Percentiles rank a stretch among this genome's conserved stretches.
Evolutionary conservation across 1,140 invertebrate genomes (phyloP).

Genomic region (Cardiocondyla obscurior): DNA sequence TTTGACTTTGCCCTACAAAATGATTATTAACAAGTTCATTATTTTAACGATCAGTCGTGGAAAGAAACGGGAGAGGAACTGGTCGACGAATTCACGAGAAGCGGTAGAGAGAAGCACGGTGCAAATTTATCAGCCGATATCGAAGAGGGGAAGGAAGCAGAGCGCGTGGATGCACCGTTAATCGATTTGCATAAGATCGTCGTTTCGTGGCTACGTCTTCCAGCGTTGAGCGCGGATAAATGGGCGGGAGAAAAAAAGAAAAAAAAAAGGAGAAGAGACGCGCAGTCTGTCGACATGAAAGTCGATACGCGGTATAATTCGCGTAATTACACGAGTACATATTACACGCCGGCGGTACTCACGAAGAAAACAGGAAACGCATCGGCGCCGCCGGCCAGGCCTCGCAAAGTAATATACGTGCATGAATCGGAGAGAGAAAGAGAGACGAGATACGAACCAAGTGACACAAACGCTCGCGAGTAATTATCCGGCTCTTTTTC

Average conservation of each 20-base stretch:
- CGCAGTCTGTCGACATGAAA: slow-evolving; percentile 3
- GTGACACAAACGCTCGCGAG: slow-evolving; percentile 33
- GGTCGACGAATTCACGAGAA: slow-evolving; percentile 15
- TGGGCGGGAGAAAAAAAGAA: slow-evolving; percentile 60
- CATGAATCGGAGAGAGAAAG: not conserved
- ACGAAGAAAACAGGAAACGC: slow-evolving; percentile 60
- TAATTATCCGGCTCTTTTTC: not conserved
- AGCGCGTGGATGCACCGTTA: slow-evolving; percentile 66
- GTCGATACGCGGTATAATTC: slow-evolving; percentile 47
- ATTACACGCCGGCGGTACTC: slow-evolving; percentile 37
- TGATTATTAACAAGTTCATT: slow-evolving; percentile 54
- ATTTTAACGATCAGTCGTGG: slow-evolving; percentile 35
- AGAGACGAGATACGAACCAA: slow-evolving; percentile 12
- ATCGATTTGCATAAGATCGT: slow-evolving; percentile 69
- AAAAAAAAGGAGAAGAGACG: not conserved
- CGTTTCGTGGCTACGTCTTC: slow-evolving; percentile 20
- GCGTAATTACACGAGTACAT: slow-evolving; percentile 60
- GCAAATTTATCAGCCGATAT: slow-evolving; percentile 68
- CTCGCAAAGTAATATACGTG: not conserved
- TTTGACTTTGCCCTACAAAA: slow-evolving; percentile 15
- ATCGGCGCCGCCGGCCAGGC: not conserved
- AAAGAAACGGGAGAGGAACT: not conserved
- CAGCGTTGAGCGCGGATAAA: slow-evolving; percentile 14
- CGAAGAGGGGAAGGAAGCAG: not conserved
- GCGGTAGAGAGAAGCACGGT: not conserved